These are phyloP conservation scores for Leptopilina drosophilae DNA, from an alignment of 2,888 invertebrate genomes.

Conservation along the genomic window DNA sequence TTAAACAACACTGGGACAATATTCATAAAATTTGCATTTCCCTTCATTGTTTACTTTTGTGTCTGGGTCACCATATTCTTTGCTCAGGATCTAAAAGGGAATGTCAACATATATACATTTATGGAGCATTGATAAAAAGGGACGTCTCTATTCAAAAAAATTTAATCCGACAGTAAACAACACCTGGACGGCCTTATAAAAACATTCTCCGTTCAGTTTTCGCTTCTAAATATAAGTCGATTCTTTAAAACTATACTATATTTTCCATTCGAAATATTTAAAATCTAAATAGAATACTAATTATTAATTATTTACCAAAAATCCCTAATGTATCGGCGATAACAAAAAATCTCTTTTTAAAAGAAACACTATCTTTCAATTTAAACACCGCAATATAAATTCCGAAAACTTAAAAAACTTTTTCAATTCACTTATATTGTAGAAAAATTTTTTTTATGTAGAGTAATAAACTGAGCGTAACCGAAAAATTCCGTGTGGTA, in stretches of 20 bases:
- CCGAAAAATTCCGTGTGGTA: not conserved
- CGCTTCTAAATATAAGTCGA: not conserved
- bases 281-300: too few species aligned
- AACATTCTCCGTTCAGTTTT: not conserved
- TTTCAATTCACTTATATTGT: too few species aligned
- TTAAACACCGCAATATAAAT: too few species aligned
- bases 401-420: too few species aligned
- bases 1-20: slow-evolving; percentile 18
- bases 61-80: slow-evolving; percentile 26
- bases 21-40: slow-evolving; percentile 31
- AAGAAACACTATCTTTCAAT: too few species aligned
- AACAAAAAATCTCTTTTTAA: too few species aligned
- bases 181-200: slow-evolving; percentile 17
- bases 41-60: slow-evolving; percentile 28
- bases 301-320: too few species aligned
- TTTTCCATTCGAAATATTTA: too few species aligned
- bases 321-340: too few species aligned
- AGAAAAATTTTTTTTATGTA: not conserved
- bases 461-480: not conserved
- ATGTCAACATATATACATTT: slow-evolving; percentile 15
- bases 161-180: not conserved
- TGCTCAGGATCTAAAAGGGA: slow-evolving; percentile 25
- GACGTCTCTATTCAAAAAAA: slow-evolving; percentile 27
- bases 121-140: slow-evolving; percentile 5
- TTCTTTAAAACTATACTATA: not conserved